phyloP scores from a whole-genome alignment of 1,140 invertebrate genomes.

The Amyelois transitella region DNA sequence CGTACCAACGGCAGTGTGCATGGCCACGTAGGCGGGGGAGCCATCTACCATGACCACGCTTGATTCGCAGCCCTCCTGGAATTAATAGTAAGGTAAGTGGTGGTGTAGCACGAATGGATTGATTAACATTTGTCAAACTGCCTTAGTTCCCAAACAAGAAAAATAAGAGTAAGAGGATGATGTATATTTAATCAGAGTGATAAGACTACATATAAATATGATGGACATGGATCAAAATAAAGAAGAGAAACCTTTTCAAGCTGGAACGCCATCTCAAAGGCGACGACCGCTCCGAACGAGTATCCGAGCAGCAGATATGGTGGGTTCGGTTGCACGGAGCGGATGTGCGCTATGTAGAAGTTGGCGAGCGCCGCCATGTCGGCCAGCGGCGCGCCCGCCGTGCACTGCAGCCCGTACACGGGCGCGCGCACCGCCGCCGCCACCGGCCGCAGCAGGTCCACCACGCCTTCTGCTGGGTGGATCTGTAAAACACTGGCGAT shows the following conservation, averaged over 20 bases:
- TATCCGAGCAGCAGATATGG: conserved; percentile 94
- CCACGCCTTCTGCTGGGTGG: conserved; percentile 94
- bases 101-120: too few relatives aligned
- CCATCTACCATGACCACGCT: conserved; percentile 90
- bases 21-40: conserved; percentile 89
- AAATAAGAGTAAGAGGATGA: too few relatives aligned
- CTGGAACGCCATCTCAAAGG: conserved; percentile 93
- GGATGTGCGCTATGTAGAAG: conserved; percentile 87
- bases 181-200: too few relatives aligned
- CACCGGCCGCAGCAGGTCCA: conserved; percentile 80
- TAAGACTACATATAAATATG: too few relatives aligned
- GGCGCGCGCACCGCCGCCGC: conserved; percentile 82
- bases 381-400: conserved; percentile 81
- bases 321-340: conserved; percentile 84
- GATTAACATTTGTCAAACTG: too few relatives aligned
- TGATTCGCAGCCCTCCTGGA: conserved; percentile 74
- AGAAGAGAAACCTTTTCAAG: conserved; percentile 77
- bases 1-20: conserved; percentile 82
- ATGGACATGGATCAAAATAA: too few relatives aligned
- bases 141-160: too few relatives aligned
- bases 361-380: conserved; percentile 84
- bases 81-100: too few relatives aligned
- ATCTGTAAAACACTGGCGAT: conserved; percentile 42
- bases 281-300: conserved; percentile 94
- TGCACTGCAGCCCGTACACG: conserved; percentile 94